A percentile compares a stretch with the other conserved stretches of the same genome.
Conservation (phyloP, 2,888 invertebrate genomes). For the Cheilosia variabilis region DNA sequence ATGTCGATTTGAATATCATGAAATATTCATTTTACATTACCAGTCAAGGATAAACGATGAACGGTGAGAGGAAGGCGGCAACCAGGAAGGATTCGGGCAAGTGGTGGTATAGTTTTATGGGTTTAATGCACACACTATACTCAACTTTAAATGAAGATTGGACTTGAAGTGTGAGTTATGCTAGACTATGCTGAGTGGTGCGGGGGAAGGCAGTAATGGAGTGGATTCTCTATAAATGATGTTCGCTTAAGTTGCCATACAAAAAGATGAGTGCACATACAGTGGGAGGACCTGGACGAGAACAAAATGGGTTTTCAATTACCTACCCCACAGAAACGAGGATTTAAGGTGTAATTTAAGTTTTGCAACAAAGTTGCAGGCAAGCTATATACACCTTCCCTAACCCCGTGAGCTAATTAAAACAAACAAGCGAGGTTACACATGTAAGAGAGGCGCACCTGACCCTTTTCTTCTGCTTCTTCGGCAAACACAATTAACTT, state of each 20-base stretch:
- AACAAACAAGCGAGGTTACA: constrained; percentile 50
- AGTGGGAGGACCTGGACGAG: constrained; percentile 2
- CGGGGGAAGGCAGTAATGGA: constrained; percentile 44
- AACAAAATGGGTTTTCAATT: constrained; percentile 53
- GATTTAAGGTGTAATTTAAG: constrained; percentile 63
- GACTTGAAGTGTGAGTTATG: constrained; percentile 50
- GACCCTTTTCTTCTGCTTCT: neutral
- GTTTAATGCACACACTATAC: constrained; percentile 54
- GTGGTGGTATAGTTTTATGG: constrained; percentile 44
- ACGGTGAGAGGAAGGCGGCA: constrained; percentile 4
- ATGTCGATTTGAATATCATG: constrained; percentile 74
- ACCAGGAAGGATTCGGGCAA: constrained; percentile 1
- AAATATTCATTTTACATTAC: constrained; percentile 72
- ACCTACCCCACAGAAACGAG: constrained; percentile 27
- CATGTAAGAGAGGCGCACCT: constrained; percentile 5
- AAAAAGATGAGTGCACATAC: constrained; percentile 19
- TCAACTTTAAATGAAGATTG: constrained; percentile 51
- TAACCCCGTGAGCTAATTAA: constrained; percentile 45
- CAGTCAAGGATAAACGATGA: constrained; percentile 44
- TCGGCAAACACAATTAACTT: constrained; percentile 38
- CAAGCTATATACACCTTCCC: neutral
- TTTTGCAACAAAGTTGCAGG: constrained; percentile 40
- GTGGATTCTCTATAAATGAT: constrained; percentile 55
- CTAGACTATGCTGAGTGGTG: constrained; percentile 7
- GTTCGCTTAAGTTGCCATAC: constrained; percentile 47